Evolutionary conservation across 2,888 invertebrate species (phyloP).

Genomic region (Drosophila sordidula): DNA sequence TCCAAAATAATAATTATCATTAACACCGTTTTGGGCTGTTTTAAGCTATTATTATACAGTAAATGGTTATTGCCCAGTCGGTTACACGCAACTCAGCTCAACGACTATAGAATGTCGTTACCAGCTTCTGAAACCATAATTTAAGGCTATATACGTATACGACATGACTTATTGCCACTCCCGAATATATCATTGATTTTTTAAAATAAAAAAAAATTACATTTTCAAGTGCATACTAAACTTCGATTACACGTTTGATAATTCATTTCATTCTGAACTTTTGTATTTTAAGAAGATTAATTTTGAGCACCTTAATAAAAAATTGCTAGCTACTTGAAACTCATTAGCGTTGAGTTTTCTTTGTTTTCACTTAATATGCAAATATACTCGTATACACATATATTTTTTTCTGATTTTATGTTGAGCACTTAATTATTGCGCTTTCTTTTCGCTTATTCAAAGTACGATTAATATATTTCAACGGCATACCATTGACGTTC

Average conservation of each 20-base stretch:
- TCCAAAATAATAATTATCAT: too few relatives aligned
- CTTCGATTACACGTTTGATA: not conserved
- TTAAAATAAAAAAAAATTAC: too few relatives aligned
- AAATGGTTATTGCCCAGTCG: too few relatives aligned
- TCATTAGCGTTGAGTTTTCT: conserved; percentile 32
- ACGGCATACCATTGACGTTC: conserved; percentile 28
- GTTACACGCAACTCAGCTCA: too few relatives aligned
- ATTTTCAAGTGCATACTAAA: not conserved
- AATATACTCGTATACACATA: not conserved
- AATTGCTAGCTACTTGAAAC: conserved; percentile 21
- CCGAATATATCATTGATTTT: too few relatives aligned
- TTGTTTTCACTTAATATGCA: conserved; percentile 20
- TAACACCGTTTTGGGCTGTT: too few relatives aligned
- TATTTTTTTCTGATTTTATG: conserved; percentile 1
- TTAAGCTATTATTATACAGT: too few relatives aligned
- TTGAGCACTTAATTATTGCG: conserved; percentile 47
- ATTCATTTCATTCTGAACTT: not conserved
- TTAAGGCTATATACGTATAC: too few relatives aligned
- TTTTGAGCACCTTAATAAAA: conserved; percentile 10
- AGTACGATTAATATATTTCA: conserved; percentile 13
- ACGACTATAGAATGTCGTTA: too few relatives aligned
- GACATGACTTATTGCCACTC: too few relatives aligned
- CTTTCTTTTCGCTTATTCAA: conserved; percentile 23
- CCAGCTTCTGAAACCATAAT: too few relatives aligned
- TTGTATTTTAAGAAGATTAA: too few relatives aligned